Evolutionary conservation across 1,140 invertebrate genomes (phyloP).

Genomic region (Drosophila truncata): DNA sequence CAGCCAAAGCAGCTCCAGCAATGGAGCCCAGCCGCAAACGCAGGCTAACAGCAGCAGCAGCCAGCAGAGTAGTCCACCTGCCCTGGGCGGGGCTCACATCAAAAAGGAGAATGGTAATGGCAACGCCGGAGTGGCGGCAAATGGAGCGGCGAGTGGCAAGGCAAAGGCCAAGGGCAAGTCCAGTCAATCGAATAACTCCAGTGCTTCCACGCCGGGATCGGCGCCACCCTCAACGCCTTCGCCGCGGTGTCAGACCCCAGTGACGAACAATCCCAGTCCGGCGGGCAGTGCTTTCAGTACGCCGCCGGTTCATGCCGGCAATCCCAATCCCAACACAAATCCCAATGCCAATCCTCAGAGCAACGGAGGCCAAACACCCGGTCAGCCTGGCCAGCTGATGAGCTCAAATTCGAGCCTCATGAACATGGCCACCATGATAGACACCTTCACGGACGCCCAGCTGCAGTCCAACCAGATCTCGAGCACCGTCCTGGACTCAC

Average conservation of each 20-base stretch:
- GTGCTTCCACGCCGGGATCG: slow-evolving; percentile 83
- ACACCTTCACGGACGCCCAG: slow-evolving; percentile 90
- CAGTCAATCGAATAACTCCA: slow-evolving; percentile 71
- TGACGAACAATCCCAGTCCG: slow-evolving; percentile 82
- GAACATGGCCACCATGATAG: slow-evolving; percentile 91
- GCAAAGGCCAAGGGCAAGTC: slow-evolving; percentile 74
- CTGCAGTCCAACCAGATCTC: slow-evolving; percentile 93
- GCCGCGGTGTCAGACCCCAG: slow-evolving; percentile 85
- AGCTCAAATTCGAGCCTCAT: slow-evolving; percentile 87
- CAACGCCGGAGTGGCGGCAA: slow-evolving; percentile 28
- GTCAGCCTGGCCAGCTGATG: slow-evolving; percentile 80
- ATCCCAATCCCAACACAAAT: slow-evolving; percentile 40
- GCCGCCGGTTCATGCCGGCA: slow-evolving; percentile 72
- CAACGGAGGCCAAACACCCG: slow-evolving; percentile 20
- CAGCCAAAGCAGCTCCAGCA: slow-evolving; percentile 67
- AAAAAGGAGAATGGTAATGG: slow-evolving; percentile 62
- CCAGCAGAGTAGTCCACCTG: slow-evolving; percentile 73
- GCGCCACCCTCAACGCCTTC: slow-evolving; percentile 84
- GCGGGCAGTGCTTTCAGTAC: slow-evolving; percentile 83
- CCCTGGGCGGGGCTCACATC: slow-evolving; percentile 54
- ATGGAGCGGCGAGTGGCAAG: slow-evolving; percentile 21
- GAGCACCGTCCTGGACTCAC: slow-evolving; percentile 92
- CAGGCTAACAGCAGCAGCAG: slow-evolving; percentile 42
- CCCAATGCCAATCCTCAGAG: slow-evolving; percentile 56
- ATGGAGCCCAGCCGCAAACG: slow-evolving; percentile 83